Evolutionary conservation across 2,113 vertebrate genomes (phyloP), one percentile per base, ranked within the genome.

Genomic region (Orthonyx spaldingii): DNA sequence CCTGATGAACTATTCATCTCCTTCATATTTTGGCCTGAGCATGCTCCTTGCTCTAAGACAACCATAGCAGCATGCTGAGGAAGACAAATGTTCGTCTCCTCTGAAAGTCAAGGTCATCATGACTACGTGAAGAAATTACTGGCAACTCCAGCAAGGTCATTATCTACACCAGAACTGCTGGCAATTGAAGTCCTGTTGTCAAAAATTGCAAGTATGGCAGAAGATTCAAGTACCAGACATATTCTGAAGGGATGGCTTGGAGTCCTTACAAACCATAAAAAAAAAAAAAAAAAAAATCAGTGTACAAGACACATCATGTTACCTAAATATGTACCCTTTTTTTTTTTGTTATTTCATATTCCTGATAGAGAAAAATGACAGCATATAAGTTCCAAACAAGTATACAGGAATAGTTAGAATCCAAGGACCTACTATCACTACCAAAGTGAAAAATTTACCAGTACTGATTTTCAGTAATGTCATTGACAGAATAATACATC

Each of bases 21-120:
- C 18, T 72, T 27, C 26, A 8, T 13, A 11, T 12, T 65, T 56
- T 7, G 39, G 37, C 55, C 32, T 23, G 22, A 70, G 35, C 0
- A 4, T 33, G 47, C 30, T 66, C n/a, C 21, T 65, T 75, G 30
- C 56, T 70, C 18, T 18, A 49, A 37, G 20, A 14, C 32, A 84
- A 33, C 32, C 19, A 57, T 0, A 28, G 61, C 3, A 78, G 33
- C 30, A 75, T 0, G 0, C 30, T 21, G 35, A 86, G 28, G 30
- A 60, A 9, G 16, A 68, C 46, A 50, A 2, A 13, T 1, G 8
- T 11, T 63, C 35, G 50, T 7, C 35, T 61, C 39, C 64, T 88
- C 44, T 60, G 41, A 70, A 84, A 74, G 39, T 16, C 80, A 81
- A 71, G 19, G 60, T 39, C 41, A n/a, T 53, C n/a, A 10, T 20